phyloP scores from a whole-genome alignment of 2,888 invertebrate species.

The Coenonympha glycerion region DNA sequence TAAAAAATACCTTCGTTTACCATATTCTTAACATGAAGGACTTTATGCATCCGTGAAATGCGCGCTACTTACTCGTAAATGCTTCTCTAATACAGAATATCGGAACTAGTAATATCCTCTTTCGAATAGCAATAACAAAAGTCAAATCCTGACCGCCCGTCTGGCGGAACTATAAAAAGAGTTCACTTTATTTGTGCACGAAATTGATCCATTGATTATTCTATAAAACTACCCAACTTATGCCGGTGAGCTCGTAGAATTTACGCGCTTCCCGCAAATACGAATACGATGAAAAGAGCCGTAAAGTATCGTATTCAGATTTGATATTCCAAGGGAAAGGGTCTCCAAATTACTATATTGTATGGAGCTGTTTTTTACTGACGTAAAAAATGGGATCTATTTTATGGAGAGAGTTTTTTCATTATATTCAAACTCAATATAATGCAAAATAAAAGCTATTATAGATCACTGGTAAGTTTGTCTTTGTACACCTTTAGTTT shows the following conservation, averaged over 20 bases:
- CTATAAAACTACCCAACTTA: neutral
- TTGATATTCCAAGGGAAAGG: slow-evolving; percentile 3
- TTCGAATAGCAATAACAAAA: neutral
- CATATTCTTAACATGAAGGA: no score
- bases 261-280: neutral
- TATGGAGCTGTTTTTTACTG: slow-evolving; percentile 13
- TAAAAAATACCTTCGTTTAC: no score
- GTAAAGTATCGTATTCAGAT: slow-evolving; percentile 9
- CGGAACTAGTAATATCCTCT: neutral
- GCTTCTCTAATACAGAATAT: no score
- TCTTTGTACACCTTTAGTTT: no score
- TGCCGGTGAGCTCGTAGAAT: neutral
- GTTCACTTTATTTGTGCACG: neutral
- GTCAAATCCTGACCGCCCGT: neutral
- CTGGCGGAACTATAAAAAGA: neutral
- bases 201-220: neutral
- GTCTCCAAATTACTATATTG: slow-evolving; percentile 11
- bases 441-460: neutral
- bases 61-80: no score
- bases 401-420: neutral
- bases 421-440: neutral
- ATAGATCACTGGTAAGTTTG: no score
- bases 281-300: neutral
- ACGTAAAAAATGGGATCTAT: slow-evolving; percentile 5
- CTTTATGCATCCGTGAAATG: no score